Evolutionary conservation across 2,113 vertebrate genomes (phyloP).

Genomic region (Sturnira hondurensis): DNA sequence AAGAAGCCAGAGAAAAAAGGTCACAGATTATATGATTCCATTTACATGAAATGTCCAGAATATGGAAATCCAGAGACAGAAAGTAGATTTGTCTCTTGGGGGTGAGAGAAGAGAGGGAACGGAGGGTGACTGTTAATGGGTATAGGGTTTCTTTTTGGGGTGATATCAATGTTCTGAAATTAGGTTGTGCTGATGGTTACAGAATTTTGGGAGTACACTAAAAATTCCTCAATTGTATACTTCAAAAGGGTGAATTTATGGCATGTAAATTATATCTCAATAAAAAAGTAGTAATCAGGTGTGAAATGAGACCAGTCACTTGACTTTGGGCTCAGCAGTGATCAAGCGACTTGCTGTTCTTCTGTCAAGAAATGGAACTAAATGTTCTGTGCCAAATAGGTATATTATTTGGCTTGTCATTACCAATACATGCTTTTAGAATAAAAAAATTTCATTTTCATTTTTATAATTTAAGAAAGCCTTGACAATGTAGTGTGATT

Average conservation of each 20-base stretch:
- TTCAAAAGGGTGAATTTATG: background rate
- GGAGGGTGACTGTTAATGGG: background rate
- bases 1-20: background rate
- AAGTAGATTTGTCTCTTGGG: background rate
- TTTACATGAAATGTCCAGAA: background rate
- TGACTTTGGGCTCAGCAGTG: background rate
- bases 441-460: conserved; percentile 2
- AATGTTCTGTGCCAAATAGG: background rate
- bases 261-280: background rate
- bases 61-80: background rate
- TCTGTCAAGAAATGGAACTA: background rate
- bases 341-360: background rate
- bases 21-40: background rate
- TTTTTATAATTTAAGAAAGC: background rate
- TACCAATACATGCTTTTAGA: background rate
- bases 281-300: background rate
- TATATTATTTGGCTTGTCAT: background rate
- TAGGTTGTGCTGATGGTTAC: background rate
- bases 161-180: background rate
- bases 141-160: background rate
- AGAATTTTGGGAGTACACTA: background rate
- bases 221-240: background rate
- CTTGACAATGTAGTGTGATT: background rate
- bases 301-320: background rate
- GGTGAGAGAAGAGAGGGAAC: background rate